Conservation (phyloP, 1,140 invertebrate genomes). For the Hylaeus anthracinus region DNA sequence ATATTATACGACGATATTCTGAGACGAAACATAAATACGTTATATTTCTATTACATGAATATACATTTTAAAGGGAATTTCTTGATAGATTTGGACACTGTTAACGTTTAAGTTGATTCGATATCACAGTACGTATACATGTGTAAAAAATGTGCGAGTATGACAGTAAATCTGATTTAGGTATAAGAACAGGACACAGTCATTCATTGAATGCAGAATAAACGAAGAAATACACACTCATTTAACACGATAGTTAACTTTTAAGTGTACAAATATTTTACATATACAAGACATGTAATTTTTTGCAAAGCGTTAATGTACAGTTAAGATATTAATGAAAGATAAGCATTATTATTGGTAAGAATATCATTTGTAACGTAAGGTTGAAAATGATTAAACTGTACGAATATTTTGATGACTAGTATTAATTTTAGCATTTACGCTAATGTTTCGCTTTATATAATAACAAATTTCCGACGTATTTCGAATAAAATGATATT, state of each 20-base stretch:
- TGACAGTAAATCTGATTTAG: not conserved
- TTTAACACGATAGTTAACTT: conserved; percentile 45
- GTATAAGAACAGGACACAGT: not conserved
- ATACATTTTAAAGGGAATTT: conserved; percentile 11
- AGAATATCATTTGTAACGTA: conserved; percentile 45
- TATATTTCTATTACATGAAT: conserved; percentile 19
- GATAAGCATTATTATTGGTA: conserved; percentile 39
- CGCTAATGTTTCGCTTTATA: conserved; percentile 43
- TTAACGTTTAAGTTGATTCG: conserved; percentile 24
- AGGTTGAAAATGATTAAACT: conserved; percentile 47
- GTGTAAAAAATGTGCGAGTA: not conserved
- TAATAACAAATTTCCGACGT: conserved; percentile 27
- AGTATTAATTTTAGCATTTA: conserved; percentile 54
- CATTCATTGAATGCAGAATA: not conserved
- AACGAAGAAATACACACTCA: conserved; percentile 16
- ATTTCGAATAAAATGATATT: conserved; percentile 55
- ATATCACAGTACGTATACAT: not conserved
- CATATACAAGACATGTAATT: conserved; percentile 29
- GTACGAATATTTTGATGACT: conserved; percentile 44
- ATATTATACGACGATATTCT: conserved; percentile 2
- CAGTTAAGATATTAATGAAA: conserved; percentile 39
- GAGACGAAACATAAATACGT: conserved; percentile 4
- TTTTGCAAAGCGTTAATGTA: conserved; percentile 54
- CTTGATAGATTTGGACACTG: conserved; percentile 19
- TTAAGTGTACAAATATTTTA: conserved; percentile 54